phyloP scores from a whole-genome alignment of 2,113 vertebrate species.

The Cyprinodon variegatus region DNA sequence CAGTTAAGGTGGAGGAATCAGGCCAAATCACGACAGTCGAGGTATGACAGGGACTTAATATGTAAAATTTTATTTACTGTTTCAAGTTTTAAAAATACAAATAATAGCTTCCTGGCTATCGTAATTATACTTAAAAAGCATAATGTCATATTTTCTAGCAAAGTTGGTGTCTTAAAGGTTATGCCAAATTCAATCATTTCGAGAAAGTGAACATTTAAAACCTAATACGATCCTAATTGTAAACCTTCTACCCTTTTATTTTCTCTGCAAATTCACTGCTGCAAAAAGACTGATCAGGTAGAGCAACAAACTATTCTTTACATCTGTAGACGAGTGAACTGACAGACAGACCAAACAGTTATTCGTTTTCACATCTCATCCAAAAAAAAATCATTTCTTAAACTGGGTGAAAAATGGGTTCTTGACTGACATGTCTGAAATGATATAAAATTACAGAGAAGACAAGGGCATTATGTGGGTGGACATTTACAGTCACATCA shows the following conservation, averaged over 20 bases:
- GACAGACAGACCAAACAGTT: constrained; percentile 10
- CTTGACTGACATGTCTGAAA: constrained; percentile 4
- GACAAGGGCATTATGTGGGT: neutral
- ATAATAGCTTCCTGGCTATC: too few species aligned
- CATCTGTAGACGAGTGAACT: neutral
- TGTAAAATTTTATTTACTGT: too few species aligned
- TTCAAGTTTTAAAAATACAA: too few species aligned
- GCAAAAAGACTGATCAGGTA: neutral
- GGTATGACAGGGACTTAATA: too few species aligned
- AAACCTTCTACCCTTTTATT: neutral
- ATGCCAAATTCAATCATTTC: too few species aligned
- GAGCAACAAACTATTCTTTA: neutral
- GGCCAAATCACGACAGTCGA: too few species aligned
- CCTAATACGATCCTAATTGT: too few species aligned
- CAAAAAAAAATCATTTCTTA: neutral
- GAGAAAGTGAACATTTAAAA: too few species aligned
- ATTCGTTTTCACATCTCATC: constrained; percentile 3
- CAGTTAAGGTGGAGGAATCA: too few species aligned
- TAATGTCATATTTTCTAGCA: too few species aligned
- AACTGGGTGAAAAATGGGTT: neutral
- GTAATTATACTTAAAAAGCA: too few species aligned
- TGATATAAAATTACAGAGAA: constrained; percentile 4
- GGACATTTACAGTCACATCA: neutral
- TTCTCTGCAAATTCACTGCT: neutral
- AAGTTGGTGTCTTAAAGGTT: too few species aligned